Evolutionary conservation across 2,888 invertebrate genomes (phyloP).

Genomic region (Agrochola lota): DNA sequence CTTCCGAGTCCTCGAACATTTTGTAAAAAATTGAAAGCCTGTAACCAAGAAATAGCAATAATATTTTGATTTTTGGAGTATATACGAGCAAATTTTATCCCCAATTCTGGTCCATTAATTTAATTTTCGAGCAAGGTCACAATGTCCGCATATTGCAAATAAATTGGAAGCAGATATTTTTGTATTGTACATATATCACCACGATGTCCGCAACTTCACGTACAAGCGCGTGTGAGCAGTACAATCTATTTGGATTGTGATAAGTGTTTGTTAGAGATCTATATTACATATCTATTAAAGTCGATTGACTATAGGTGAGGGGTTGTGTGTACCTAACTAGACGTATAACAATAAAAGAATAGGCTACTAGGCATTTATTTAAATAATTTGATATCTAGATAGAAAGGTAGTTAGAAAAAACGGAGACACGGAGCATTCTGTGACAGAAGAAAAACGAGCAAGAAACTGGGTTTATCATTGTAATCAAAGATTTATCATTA

Average conservation of each 20-base stretch:
- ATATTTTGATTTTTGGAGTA: neutral
- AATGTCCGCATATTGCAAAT: neutral
- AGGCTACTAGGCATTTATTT: no score
- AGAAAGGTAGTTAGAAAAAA: neutral
- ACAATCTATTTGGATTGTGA: no score
- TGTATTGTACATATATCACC: neutral
- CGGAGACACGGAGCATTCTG: neutral
- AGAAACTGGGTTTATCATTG: no score
- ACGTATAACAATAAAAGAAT: neutral
- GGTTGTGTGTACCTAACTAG: neutral
- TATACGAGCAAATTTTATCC: neutral
- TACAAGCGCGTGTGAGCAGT: neutral
- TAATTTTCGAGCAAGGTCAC: neutral
- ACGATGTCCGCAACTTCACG: neutral
- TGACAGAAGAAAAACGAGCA: no score
- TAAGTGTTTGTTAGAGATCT: no score
- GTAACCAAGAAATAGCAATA: neutral
- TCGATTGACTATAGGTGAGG: neutral
- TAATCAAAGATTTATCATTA: no score
- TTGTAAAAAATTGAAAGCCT: neutral
- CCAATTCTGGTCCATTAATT: neutral
- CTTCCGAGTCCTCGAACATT: constrained; percentile 72
- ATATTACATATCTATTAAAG: no score
- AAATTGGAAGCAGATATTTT: neutral
- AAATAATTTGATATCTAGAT: no score